These are phyloP conservation scores for Callinectes sapidus DNA, from an alignment of 2,888 invertebrate species.

Conservation along the genomic window DNA sequence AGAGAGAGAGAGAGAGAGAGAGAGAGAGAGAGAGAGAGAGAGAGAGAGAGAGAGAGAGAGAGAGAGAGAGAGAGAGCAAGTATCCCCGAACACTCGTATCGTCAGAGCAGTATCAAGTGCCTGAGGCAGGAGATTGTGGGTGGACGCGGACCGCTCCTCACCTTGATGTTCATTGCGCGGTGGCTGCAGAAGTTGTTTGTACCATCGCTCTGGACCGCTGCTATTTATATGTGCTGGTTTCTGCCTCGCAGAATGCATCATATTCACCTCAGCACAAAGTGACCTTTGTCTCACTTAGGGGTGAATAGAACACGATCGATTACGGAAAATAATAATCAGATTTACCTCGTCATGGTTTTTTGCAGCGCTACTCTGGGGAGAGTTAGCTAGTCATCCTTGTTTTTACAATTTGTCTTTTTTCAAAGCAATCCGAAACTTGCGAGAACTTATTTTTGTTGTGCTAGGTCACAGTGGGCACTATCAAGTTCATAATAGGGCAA, in stretches of 20 bases:
- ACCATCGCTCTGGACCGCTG: not conserved
- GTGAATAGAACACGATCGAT: not conserved
- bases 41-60: no score
- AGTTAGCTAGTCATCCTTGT: not conserved
- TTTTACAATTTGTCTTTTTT: not conserved
- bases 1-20: no score
- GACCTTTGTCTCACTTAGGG: not conserved
- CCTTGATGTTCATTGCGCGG: not conserved
- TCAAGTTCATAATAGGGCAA: no score
- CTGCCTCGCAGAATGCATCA: not conserved
- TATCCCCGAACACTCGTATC: not conserved
- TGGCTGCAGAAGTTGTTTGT: not conserved
- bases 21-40: no score
- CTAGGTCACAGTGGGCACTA: no score
- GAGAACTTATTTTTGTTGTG: not conserved
- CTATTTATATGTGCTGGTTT: not conserved
- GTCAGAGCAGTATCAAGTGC: not conserved
- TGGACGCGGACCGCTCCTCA: not conserved
- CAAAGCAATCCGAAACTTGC: not conserved
- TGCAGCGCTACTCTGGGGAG: not conserved
- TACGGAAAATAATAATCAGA: not conserved
- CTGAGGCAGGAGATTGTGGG: not conserved
- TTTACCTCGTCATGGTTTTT: not conserved
- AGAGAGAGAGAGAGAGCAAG: not conserved
- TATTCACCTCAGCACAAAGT: not conserved